A percentile compares a stretch with the other conserved stretches of the same genome.
phyloP scores from a whole-genome alignment of 2,113 vertebrate species.

The Elgaria multicarinata region DNA sequence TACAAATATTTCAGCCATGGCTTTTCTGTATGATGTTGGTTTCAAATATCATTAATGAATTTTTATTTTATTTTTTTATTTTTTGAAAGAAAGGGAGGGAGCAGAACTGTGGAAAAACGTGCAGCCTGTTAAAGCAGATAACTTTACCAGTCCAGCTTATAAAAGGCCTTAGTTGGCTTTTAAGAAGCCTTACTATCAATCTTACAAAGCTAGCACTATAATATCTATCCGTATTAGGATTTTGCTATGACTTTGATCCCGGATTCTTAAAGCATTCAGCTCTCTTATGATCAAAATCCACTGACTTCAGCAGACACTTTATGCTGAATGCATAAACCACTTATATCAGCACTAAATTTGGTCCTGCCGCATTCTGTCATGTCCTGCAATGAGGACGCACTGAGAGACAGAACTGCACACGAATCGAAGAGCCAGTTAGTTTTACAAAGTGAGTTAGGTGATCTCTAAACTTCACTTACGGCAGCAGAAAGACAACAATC shows the following conservation, averaged over 20 bases:
- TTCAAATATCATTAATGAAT: constrained; percentile 34
- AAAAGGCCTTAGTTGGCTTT: constrained; percentile 68
- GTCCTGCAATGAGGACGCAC: constrained; percentile 24
- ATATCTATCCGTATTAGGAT: constrained; percentile 41
- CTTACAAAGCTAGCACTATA: constrained; percentile 63
- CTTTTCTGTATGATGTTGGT: constrained; percentile 30
- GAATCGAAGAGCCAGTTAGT: not conserved
- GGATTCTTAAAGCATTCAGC: constrained; percentile 37
- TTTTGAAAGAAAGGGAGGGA: constrained; percentile 19
- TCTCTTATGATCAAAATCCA: not conserved
- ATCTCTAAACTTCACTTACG: not conserved
- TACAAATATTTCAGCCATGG: constrained; percentile 25
- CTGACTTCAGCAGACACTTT: constrained; percentile 30
- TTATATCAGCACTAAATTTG: constrained; percentile 22
- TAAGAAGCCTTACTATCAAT: constrained; percentile 68
- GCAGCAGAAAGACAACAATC: not conserved
- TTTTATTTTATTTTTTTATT: constrained; percentile 4
- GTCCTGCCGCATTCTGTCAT: constrained; percentile 44
- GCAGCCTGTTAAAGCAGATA: constrained; percentile 68
- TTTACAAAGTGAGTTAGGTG: not conserved
- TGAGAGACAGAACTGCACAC: not conserved
- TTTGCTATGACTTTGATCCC: constrained; percentile 68
- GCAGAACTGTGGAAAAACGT: constrained; percentile 44
- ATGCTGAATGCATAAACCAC: constrained; percentile 30
- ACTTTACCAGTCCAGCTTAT: constrained; percentile 58